A percentile compares a stretch with the other conserved stretches of the same genome.
Conservation (phyloP, 2,888 invertebrate genomes). For the Chrysolina oricalcia region DNA sequence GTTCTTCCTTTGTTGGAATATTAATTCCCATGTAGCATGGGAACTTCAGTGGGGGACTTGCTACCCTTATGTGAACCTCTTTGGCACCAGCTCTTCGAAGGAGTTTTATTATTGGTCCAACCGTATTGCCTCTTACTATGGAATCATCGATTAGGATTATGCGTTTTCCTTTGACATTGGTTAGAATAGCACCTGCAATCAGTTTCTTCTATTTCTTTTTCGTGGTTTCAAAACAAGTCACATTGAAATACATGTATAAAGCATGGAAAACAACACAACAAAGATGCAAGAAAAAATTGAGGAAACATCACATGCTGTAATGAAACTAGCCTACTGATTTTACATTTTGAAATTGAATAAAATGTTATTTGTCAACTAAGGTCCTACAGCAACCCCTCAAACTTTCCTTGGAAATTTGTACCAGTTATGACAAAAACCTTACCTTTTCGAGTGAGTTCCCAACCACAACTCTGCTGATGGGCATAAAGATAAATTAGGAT, state of each 20-base stretch:
- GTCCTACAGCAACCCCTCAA: background rate
- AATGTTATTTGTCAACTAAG: background rate
- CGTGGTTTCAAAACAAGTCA: background rate
- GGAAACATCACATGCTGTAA: background rate
- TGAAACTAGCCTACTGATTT: background rate
- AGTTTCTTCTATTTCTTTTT: slow-evolving; percentile 6
- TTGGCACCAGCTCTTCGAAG: slow-evolving; percentile 93
- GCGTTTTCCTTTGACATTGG: slow-evolving; percentile 89
- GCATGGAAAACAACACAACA: background rate
- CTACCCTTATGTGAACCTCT: slow-evolving; percentile 97
- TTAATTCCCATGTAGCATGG: slow-evolving; percentile 99
- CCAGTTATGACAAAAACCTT: background rate
- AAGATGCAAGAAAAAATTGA: slow-evolving; percentile 11
- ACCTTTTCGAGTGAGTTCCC: background rate
- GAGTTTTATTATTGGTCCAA: slow-evolving; percentile 95
- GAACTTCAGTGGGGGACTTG: slow-evolving; percentile 94
- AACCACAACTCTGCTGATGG: background rate
- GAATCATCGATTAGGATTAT: slow-evolving; percentile 97
- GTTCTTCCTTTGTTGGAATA: slow-evolving; percentile 96
- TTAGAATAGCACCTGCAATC: slow-evolving; percentile 83
- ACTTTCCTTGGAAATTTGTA: background rate
- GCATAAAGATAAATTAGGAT: background rate
- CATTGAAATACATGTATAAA: slow-evolving; percentile 25
- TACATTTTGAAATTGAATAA: too few species aligned
- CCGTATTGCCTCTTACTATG: slow-evolving; percentile 97